phyloP scores from a whole-genome alignment of 2,113 vertebrate genomes.

The Tenebrosternarchus preto region DNA sequence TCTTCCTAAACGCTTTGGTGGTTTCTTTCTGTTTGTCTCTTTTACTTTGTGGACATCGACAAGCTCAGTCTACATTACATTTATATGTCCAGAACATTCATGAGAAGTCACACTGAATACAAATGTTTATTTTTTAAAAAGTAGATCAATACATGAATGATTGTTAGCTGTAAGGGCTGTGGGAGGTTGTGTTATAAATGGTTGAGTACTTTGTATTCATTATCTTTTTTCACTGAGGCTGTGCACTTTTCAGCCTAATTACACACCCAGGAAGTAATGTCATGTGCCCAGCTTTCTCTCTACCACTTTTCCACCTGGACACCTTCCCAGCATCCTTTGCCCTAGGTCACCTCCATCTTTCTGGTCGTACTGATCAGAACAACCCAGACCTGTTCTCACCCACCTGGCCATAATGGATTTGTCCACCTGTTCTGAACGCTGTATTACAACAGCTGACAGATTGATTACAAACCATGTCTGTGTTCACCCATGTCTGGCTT shows the following conservation, averaged over 20 bases:
- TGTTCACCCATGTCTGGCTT: constrained; percentile 25
- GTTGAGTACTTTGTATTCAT: too few species aligned
- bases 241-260: neutral
- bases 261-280: neutral
- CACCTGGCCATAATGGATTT: constrained; percentile 51
- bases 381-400: constrained; percentile 54
- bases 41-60: too few species aligned
- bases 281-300: neutral
- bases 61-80: too few species aligned
- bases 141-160: too few species aligned
- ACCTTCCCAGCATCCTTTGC: constrained; percentile 39
- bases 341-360: constrained; percentile 50
- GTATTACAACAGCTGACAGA: constrained; percentile 18
- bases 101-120: too few species aligned
- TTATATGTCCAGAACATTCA: too few species aligned
- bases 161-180: too few species aligned
- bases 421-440: constrained; percentile 43
- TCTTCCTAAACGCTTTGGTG: too few species aligned
- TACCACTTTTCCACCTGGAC: constrained; percentile 53
- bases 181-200: too few species aligned
- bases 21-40: too few species aligned
- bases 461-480: constrained; percentile 10
- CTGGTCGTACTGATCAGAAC: constrained; percentile 26
- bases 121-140: too few species aligned
- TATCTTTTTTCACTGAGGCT: neutral